Conservation (phyloP, 2,113 vertebrate species). For the Callospermophilus lateralis region DNA sequence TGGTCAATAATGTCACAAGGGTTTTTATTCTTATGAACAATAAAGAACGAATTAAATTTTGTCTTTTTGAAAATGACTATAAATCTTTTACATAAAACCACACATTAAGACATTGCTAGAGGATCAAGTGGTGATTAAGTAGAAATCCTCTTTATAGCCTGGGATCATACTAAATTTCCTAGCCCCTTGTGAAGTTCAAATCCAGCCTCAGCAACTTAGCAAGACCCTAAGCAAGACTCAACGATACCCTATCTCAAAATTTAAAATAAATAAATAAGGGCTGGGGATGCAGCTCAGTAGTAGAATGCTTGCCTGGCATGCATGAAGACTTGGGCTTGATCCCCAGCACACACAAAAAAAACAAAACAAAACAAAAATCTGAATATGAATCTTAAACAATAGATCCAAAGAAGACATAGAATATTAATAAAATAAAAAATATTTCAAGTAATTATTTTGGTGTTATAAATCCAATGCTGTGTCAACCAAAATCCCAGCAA, state of each 20-base stretch:
- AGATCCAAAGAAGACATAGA: background rate
- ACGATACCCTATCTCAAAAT: too few relatives aligned
- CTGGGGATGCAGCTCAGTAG: too few relatives aligned
- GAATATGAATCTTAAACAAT: constrained; percentile 24
- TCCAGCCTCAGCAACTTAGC: too few relatives aligned
- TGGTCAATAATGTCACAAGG: background rate
- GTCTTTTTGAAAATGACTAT: constrained; percentile 20
- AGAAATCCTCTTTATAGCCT: constrained; percentile 11
- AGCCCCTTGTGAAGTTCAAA: constrained; percentile 22
- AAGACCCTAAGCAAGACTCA: too few relatives aligned
- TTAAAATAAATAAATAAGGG: too few relatives aligned
- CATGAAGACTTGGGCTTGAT: too few relatives aligned
- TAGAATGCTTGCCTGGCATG: too few relatives aligned
- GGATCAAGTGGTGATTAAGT: constrained; percentile 56
- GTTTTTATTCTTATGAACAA: background rate
- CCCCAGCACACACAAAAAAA: too few relatives aligned
- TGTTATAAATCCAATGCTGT: constrained; percentile 16
- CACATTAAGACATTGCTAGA: constrained; percentile 25
- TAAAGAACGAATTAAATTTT: background rate
- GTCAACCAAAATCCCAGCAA: constrained; percentile 19
- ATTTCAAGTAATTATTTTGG: background rate
- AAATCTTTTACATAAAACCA: background rate
- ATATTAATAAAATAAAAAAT: constrained; percentile 10
- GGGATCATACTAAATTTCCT: constrained; percentile 38
- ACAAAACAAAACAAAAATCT: too few relatives aligned